Evolutionary conservation across 2,888 invertebrate genomes (phyloP).

Genomic region (Carpatolechia fugitivella): DNA sequence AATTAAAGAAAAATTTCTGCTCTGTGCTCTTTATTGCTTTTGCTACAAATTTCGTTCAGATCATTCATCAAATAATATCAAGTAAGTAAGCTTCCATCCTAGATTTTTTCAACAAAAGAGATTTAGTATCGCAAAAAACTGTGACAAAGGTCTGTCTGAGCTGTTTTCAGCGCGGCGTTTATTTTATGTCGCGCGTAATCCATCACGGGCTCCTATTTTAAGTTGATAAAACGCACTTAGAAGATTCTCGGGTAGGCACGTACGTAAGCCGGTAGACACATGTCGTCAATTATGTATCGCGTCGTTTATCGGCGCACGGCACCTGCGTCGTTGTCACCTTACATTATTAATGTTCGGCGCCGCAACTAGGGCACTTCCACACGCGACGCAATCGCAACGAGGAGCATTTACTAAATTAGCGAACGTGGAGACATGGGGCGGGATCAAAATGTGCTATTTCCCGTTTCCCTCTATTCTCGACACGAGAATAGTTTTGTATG

Average conservation of each 20-base stretch:
- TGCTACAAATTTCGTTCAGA: no score
- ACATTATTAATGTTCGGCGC: constrained; percentile 66
- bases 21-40: background rate
- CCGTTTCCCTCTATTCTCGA: no score
- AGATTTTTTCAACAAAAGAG: no score
- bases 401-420: constrained; percentile 5
- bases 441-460: no score
- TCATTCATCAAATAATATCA: background rate
- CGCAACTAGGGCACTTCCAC: constrained; percentile 18
- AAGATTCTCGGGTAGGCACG: constrained; percentile 38
- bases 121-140: no score
- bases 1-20: background rate
- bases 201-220: constrained; percentile 35
- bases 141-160: no score
- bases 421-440: background rate
- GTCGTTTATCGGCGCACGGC: constrained; percentile 62
- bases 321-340: constrained; percentile 72
- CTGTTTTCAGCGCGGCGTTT: no score
- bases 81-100: background rate
- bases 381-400: background rate
- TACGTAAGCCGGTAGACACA: constrained; percentile 51
- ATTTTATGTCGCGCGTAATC: background rate
- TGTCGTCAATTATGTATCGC: constrained; percentile 72
- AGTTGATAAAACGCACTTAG: constrained; percentile 38
- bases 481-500: no score